Base-by-base conservation (phyloP, 2,888 invertebrate genomes). In the Drosophila birchii region DNA sequence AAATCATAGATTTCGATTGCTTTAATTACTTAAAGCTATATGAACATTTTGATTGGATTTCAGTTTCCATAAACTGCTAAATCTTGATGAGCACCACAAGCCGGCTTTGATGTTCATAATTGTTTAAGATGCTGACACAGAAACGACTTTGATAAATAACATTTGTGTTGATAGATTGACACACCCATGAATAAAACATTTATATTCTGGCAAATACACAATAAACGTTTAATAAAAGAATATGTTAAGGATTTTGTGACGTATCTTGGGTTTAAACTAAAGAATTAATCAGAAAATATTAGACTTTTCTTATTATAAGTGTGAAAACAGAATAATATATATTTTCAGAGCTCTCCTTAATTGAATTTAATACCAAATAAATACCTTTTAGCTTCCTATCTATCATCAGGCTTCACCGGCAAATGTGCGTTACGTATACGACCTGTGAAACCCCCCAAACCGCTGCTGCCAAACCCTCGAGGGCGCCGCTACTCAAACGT, bases 171-270 rank as follows among this genome's bases (percentile, higher is more conserved):
- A 49, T 57, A 39, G 57, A 32, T 49, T 57, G 68, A 56, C 56
- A 57, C 67, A 66, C 51, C 51, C 7, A 68, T 68, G 68, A 68
- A 68, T 68, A 67, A 68, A 68, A 68, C 68, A 68, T 68, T 12
- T 34, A 29, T 23, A 6, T 5, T 45, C 26, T 9, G 45, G 53
- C 66, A 18, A 53, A 14, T 36, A 36, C 29, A 14, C 58, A 34
- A 23, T 32, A 26, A 36, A 23, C 34, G 7, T 34, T 41, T 20
- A 26, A 60, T 9, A 39, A 34, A 29, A 53, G 29, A 63, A 47
- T 23, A 43, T 23, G 0, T 23, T 32, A 26, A 14, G 47, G 12
- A 7, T 7, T 9, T 7, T 23, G n/a, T 23, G 39, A 5, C 54
- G 14, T n/a, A 16, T 23, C 32, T 53, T 7, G 4, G 4, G 5